phyloP scores from a whole-genome alignment of 2,797 vertebrate species.

The Urophycis tenuis region DNA sequence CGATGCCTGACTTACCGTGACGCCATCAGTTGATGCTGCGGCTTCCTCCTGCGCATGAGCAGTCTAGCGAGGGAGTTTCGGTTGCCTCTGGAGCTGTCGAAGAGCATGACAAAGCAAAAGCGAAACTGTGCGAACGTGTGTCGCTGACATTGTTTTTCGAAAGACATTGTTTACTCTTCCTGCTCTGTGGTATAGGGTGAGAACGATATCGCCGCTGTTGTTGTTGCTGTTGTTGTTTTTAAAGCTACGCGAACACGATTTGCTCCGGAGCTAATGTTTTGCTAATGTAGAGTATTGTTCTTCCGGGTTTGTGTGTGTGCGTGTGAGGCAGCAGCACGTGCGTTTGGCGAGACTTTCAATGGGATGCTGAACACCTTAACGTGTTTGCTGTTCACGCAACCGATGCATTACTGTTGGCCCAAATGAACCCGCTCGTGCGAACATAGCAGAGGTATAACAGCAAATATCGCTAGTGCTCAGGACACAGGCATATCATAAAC shows the following conservation, averaged over 20 bases:
- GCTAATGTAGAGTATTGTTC: not conserved
- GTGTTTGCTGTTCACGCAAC: not conserved
- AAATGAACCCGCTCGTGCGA: not conserved
- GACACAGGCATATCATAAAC: not conserved
- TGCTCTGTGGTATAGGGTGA: not conserved
- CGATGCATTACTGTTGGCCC: not conserved
- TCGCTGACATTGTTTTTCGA: not conserved
- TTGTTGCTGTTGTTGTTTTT: not conserved
- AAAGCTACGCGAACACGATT: not conserved
- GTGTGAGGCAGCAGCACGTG: not conserved
- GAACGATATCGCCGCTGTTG: not conserved
- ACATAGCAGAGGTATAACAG: not conserved
- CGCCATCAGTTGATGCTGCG: not conserved
- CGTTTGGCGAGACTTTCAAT: not conserved
- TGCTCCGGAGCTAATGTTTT: not conserved
- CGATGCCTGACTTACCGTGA: not conserved
- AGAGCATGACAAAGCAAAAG: not conserved
- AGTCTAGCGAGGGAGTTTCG: conserved; percentile 3
- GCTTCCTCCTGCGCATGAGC: conserved; percentile 20
- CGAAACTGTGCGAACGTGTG: not conserved
- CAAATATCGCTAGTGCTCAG: not conserved
- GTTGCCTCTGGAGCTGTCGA: not conserved
- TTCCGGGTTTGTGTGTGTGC: not conserved
- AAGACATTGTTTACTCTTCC: not conserved
- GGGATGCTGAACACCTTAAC: not conserved